Evolutionary conservation across 2,888 invertebrate species (phyloP).

Genomic region (Drosophila atripex): DNA sequence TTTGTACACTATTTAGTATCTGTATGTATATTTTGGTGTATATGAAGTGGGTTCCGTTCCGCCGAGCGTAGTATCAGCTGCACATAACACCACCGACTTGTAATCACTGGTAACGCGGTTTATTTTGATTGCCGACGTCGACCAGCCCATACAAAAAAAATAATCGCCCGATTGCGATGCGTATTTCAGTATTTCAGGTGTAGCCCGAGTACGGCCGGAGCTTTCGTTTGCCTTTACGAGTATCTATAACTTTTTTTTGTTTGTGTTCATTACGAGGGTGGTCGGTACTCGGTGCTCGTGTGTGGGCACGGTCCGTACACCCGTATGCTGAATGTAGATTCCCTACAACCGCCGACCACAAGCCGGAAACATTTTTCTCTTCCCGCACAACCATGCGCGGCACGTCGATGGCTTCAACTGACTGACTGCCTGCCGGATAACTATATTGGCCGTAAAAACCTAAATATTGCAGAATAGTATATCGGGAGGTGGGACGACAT

Average conservation of each 20-base stretch:
- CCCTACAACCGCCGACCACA: conserved; percentile 17
- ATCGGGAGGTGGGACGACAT: conserved; percentile 49
- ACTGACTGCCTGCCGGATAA: conserved; percentile 55
- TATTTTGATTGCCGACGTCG: conserved; percentile 21
- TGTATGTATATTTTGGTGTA: neutral
- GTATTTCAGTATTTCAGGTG: conserved; percentile 38
- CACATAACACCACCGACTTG: conserved; percentile 35
- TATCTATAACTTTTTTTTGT: conserved; percentile 15
- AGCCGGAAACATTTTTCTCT: conserved; percentile 51
- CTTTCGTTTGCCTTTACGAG: conserved; percentile 12
- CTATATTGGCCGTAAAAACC: conserved; percentile 50
- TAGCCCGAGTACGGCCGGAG: conserved; percentile 10
- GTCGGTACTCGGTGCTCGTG: conserved; percentile 14
- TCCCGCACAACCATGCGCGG: conserved; percentile 34
- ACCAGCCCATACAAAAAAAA: neutral
- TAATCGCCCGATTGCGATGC: conserved; percentile 8
- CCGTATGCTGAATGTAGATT: conserved; percentile 26
- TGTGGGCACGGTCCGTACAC: too few relatives aligned
- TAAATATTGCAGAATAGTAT: conserved; percentile 28
- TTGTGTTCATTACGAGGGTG: conserved; percentile 18
- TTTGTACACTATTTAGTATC: neutral
- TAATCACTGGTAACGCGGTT: conserved; percentile 43
- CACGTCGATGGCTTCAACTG: conserved; percentile 48
- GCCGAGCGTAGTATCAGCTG: conserved; percentile 25
- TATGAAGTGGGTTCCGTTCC: conserved; percentile 21